Percentiles rank a stretch among this genome's conserved stretches.
Conservation (phyloP, 2,797 vertebrate species). For the Amniataba percoides region DNA sequence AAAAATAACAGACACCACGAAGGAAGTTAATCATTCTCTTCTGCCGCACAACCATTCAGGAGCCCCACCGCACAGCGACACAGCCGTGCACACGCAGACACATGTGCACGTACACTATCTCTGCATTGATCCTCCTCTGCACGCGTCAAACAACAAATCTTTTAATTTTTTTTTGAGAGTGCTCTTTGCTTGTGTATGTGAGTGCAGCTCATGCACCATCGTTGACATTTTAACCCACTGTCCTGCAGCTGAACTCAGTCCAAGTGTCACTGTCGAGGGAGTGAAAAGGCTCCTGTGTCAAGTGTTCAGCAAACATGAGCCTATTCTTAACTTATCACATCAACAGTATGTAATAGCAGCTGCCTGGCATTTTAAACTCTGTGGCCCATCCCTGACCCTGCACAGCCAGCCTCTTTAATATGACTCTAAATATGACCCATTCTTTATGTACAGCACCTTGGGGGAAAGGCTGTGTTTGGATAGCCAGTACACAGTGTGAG, state of each 20-base stretch:
- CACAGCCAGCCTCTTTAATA: conserved; percentile 74
- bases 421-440: conserved; percentile 80
- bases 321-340: conserved; percentile 84
- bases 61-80: conserved; percentile 15
- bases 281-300: conserved; percentile 81
- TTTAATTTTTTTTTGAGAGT: not conserved
- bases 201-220: conserved; percentile 18
- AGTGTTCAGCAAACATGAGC: conserved; percentile 82
- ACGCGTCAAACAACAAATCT: not conserved
- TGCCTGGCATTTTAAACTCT: conserved; percentile 80
- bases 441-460: conserved; percentile 80
- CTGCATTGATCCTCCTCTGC: not conserved
- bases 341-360: conserved; percentile 82
- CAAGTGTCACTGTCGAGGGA: conserved; percentile 71
- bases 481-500: conserved; percentile 66
- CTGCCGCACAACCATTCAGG: conserved; percentile 41
- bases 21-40: conserved; percentile 74
- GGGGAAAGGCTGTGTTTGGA: conserved; percentile 81
- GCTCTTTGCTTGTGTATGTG: conserved; percentile 16
- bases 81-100: conserved; percentile 14
- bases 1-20: conserved; percentile 56
- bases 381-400: conserved; percentile 80
- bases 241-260: conserved; percentile 72
- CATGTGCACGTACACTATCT: not conserved
- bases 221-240: conserved; percentile 71